A percentile compares a stretch with the other conserved stretches of the same genome.
These are phyloP conservation scores for Tipula unca DNA, from an alignment of 2,888 invertebrate genomes.

Conservation along the genomic window DNA sequence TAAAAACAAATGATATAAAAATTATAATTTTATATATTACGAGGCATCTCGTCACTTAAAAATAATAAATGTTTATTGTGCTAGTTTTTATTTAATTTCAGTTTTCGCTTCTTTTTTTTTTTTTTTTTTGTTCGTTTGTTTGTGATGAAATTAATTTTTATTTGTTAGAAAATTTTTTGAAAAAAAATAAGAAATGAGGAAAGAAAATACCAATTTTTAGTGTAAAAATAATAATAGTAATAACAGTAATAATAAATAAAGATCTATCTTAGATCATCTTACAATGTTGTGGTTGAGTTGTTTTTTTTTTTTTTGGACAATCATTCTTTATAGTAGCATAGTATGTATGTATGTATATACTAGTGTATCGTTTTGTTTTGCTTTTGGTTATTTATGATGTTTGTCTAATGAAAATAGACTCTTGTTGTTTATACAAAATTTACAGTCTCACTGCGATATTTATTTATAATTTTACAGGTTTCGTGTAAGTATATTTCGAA, in stretches of 20 bases:
- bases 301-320: neutral
- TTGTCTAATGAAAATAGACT: neutral
- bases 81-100: neutral
- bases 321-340: neutral
- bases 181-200: too few species aligned
- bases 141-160: slow-evolving; percentile 8
- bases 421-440: neutral
- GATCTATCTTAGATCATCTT: neutral
- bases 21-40: neutral
- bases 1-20: neutral
- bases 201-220: neutral
- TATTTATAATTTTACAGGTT: neutral
- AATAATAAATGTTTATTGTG: slow-evolving; percentile 14
- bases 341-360: neutral
- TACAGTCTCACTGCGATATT: neutral
- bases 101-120: neutral
- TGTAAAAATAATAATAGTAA: neutral
- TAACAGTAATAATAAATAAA: neutral
- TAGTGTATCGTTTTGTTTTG: neutral
- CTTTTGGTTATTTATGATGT: neutral
- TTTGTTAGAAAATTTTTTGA: neutral
- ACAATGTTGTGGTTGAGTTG: neutral
- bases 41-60: slow-evolving; percentile 14
- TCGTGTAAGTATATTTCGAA: too few species aligned
- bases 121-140: too few species aligned